Evolutionary conservation across 2,888 invertebrate species (phyloP).

Genomic region (Philonicus albiceps): DNA sequence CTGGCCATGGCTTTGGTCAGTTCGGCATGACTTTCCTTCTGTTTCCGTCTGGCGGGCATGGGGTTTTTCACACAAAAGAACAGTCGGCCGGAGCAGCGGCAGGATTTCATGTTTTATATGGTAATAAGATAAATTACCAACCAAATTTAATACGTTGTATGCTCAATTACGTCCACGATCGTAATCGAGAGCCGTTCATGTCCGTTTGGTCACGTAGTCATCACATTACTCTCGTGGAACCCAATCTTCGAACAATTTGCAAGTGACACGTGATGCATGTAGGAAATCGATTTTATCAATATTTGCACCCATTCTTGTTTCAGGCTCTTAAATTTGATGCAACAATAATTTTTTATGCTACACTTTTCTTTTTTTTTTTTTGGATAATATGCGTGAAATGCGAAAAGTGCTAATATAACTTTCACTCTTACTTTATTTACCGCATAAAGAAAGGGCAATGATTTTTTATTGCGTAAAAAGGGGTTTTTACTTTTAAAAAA

Average conservation of each 20-base stretch:
- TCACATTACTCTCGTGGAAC: neutral
- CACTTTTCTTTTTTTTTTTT: neutral
- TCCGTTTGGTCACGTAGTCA: constrained; percentile 9
- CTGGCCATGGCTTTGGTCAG: neutral
- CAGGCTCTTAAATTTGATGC: neutral
- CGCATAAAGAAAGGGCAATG: neutral
- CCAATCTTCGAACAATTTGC: constrained; percentile 13
- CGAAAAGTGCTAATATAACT: neutral
- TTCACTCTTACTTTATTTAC: neutral
- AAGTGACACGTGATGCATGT: neutral
- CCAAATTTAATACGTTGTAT: neutral
- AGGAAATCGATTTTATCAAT: constrained; percentile 18
- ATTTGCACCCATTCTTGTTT: constrained; percentile 2
- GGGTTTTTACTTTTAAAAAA: neutral
- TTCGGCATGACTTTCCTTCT: neutral
- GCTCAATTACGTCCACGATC: neutral
- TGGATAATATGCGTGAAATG: neutral
- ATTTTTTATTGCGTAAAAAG: neutral
- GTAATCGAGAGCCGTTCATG: neutral
- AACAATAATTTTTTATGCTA: neutral
- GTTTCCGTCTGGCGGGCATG: neutral
- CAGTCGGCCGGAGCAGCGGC: neutral
- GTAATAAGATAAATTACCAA: constrained; percentile 9
- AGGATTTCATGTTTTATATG: constrained; percentile 14
- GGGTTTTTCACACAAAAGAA: neutral